Conservation (phyloP, 1,140 invertebrate species). For the Calliphora vicina region DNA sequence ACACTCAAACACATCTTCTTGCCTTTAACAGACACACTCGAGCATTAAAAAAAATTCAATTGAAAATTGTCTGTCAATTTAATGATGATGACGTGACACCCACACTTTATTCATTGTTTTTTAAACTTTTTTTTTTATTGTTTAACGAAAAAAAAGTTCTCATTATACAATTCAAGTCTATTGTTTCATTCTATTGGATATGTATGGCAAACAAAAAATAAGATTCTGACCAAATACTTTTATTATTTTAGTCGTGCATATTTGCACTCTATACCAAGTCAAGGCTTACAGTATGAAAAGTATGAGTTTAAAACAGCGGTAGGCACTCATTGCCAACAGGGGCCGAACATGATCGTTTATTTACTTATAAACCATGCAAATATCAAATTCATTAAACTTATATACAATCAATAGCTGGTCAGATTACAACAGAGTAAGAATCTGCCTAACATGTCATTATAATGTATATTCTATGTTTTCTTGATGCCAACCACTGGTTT, state of each 20-base stretch:
- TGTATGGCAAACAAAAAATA: not conserved
- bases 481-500: too few relatives aligned
- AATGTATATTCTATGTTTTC: too few relatives aligned
- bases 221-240: not conserved
- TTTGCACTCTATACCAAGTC: too few relatives aligned
- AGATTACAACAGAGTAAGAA: too few relatives aligned
- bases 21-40: not conserved
- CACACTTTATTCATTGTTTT: not conserved
- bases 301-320: too few relatives aligned
- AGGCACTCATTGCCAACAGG: too few relatives aligned
- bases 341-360: too few relatives aligned
- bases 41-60: not conserved
- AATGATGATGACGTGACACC: not conserved
- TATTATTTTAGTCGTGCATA: not conserved
- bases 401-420: too few relatives aligned
- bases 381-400: too few relatives aligned
- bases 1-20: not conserved
- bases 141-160: not conserved
- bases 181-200: not conserved
- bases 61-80: not conserved
- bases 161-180: not conserved
- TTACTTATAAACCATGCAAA: too few relatives aligned
- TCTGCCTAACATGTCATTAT: too few relatives aligned
- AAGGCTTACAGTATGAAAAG: too few relatives aligned
- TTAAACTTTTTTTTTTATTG: not conserved